Evolutionary conservation across 2,113 vertebrate genomes (phyloP).

Genomic region (Oreochromis spilurus): DNA sequence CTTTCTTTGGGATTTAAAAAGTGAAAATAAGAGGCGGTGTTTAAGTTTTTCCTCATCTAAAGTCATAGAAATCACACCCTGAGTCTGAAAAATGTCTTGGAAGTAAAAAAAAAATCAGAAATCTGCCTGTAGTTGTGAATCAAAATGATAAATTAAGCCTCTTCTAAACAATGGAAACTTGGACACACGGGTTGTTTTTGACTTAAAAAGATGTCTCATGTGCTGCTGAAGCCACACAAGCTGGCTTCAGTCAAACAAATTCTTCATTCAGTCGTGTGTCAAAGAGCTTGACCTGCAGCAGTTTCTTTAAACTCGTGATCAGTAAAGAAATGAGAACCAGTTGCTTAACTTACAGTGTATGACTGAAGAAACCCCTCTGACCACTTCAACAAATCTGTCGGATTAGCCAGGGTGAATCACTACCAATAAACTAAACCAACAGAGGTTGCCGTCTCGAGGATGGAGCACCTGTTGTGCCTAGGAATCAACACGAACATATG

Average conservation of each 20-base stretch:
- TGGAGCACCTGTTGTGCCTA: fast-evolving
- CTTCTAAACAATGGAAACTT: neutral
- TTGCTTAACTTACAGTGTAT: neutral
- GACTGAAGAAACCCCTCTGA: neutral
- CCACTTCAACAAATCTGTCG: neutral
- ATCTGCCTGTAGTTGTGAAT: neutral
- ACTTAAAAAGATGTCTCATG: too few species aligned
- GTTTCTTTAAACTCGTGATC: neutral
- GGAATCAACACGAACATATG: neutral
- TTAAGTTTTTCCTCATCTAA: neutral
- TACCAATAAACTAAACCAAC: neutral
- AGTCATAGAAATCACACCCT: neutral
- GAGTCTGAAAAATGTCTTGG: neutral
- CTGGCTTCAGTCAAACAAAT: neutral
- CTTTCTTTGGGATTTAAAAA: neutral
- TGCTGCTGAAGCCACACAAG: too few species aligned
- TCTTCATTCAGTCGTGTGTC: neutral
- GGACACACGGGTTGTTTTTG: neutral
- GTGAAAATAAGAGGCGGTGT: neutral
- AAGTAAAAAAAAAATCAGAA: neutral
- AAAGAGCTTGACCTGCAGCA: neutral
- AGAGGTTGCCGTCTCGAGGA: neutral
- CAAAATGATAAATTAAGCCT: neutral
- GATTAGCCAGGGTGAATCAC: neutral
- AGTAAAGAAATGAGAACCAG: neutral